A percentile compares a stretch with the other conserved stretches of the same genome.
phyloP scores from a whole-genome alignment of 2,888 invertebrate genomes.

The Bembecia ichneumoniformis region DNA sequence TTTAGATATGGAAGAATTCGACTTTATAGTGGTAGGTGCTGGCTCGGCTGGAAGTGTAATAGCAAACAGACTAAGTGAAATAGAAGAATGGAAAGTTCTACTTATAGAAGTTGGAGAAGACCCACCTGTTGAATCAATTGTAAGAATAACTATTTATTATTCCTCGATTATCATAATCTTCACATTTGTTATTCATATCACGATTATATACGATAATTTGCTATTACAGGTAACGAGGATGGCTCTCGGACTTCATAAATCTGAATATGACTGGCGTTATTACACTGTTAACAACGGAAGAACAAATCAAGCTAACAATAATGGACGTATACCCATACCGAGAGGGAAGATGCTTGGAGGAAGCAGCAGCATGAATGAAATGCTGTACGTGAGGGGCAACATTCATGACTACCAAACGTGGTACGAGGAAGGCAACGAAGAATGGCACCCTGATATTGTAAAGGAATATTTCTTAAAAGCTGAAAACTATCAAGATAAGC shows the following conservation, averaged over 20 bases:
- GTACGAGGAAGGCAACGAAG: slow-evolving; percentile 64
- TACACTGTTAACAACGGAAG: slow-evolving; percentile 82
- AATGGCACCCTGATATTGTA: slow-evolving; percentile 69
- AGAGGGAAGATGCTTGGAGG: slow-evolving; percentile 77
- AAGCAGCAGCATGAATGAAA: slow-evolving; percentile 67
- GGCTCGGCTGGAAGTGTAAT: slow-evolving; percentile 30
- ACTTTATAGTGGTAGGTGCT: slow-evolving; percentile 32
- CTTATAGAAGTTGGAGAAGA: slow-evolving; percentile 28
- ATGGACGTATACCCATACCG: slow-evolving; percentile 55
- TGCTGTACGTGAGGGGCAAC: slow-evolving; percentile 70
- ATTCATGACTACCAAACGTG: slow-evolving; percentile 64
- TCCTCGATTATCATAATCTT: no score
- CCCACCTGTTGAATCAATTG: slow-evolving; percentile 21
- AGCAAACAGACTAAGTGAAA: slow-evolving; percentile 28
- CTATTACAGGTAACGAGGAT: slow-evolving; percentile 9
- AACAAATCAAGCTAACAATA: slow-evolving; percentile 75
- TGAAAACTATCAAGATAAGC: slow-evolving; percentile 47
- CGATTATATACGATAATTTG: no score
- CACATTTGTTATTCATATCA: no score
- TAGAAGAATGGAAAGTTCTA: slow-evolving; percentile 22
- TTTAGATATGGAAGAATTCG: slow-evolving; percentile 22
- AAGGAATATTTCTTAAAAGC: slow-evolving; percentile 60
- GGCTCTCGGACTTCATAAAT: slow-evolving; percentile 26
- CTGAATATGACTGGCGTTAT: slow-evolving; percentile 83
- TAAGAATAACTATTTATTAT: slow-evolving; percentile 8